phyloP scores from a whole-genome alignment of 2,113 vertebrate genomes.

The Lophochroa leadbeateri region DNA sequence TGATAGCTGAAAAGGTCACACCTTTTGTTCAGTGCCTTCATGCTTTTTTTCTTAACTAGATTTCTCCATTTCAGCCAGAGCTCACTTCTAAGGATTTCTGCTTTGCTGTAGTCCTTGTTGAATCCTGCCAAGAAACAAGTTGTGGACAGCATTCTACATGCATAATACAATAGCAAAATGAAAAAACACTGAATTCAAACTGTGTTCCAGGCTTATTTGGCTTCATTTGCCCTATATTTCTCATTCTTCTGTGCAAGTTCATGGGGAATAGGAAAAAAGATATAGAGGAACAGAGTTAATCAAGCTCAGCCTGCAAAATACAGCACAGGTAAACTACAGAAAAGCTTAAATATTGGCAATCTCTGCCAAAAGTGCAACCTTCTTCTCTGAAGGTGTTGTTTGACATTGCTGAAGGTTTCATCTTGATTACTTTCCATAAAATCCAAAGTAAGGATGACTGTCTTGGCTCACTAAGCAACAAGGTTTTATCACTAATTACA shows the following conservation, averaged over 20 bases:
- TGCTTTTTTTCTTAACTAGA: constrained; percentile 13
- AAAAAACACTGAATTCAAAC: neutral
- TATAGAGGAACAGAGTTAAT: neutral
- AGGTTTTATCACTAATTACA: constrained; percentile 93
- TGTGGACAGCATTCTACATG: neutral
- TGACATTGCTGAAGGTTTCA: constrained; percentile 85
- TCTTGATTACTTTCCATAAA: constrained; percentile 83
- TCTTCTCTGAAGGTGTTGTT: constrained; percentile 48
- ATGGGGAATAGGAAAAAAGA: neutral
- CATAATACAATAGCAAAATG: neutral
- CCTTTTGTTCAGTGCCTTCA: constrained; percentile 22
- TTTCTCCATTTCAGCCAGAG: constrained; percentile 4
- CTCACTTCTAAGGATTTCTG: neutral
- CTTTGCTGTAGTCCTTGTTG: neutral
- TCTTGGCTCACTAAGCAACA: constrained; percentile 90
- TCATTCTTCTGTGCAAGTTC: neutral
- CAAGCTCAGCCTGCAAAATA: neutral
- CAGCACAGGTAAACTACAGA: neutral
- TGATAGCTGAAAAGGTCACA: constrained; percentile 59
- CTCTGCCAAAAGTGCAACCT: constrained; percentile 4
- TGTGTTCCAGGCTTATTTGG: neutral
- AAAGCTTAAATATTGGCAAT: neutral
- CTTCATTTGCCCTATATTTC: neutral
- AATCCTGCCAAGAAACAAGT: neutral
- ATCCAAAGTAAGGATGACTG: constrained; percentile 85